Evolutionary conservation across 2,888 invertebrate species (phyloP), one percentile per base, ranked within the genome.

Genomic region (Aspidiotus destructor): DNA sequence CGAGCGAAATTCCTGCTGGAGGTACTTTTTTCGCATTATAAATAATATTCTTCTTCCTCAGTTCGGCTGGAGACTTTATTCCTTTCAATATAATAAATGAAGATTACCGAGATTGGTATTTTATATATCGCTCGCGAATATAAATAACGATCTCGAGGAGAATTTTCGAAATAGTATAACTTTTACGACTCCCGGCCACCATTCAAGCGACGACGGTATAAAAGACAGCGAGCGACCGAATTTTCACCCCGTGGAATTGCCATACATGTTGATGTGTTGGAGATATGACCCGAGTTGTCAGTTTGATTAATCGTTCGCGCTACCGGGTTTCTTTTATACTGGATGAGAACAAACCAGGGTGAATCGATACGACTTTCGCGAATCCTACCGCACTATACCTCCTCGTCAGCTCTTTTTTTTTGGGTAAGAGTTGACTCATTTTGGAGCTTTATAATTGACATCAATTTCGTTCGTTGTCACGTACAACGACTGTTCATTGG

Each of bases 201-300:
- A 48, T n/a, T 48, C 48, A n/a, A 13, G n/a, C n/a, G n/a, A 48
- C n/a, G 48, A 48, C 28, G 28, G n/a, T 48, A 48, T 48, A 48
- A n/a, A 48, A 11, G n/a, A n/a, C 48, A 48, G 48, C 48, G 11
- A 28, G 48, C 48, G 48, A n/a, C 48, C 48, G 48, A 48, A 48
- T 48, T 28, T 48, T 48, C 48, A 48, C 48, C 48, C 48, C n/a
- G 10, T 48, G n/a, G 28, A 28, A n/a, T n/a, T 48, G 11, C 11
- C n/a, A 48, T n/a, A 48, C 48, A 48, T 48, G 48, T n/a, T 48
- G 48, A 48, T 48, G 48, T n/a, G n/a, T 48, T 48, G n/a, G 48
- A 48, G 48, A 48, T n/a, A 48, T 48, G 48, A 48, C 48, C 48
- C 48, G 48, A 48, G 48, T 48, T 48, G 48, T 48, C 48, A 48